Conservation (phyloP, 2,888 invertebrate species). For the Aphidoletes aphidimyza region DNA sequence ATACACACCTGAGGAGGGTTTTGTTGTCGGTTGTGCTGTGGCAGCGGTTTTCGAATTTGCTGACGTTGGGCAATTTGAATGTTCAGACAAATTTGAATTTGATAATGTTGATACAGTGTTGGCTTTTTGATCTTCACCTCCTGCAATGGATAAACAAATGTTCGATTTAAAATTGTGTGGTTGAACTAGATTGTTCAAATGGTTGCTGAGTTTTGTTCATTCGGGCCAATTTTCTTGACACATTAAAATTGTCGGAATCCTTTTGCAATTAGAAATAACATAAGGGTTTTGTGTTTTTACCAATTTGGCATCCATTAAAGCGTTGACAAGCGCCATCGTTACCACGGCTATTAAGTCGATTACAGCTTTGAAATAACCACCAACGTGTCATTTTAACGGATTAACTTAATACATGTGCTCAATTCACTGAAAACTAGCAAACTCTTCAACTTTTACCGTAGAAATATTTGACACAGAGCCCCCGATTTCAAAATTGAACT, state of each 20-base stretch:
- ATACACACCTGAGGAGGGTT: background rate
- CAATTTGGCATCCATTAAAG: background rate
- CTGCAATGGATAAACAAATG: background rate
- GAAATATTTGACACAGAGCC: background rate
- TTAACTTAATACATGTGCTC: background rate
- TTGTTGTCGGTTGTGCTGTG: background rate
- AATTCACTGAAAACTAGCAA: no score
- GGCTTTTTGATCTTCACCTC: background rate
- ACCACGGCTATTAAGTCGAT: constrained; percentile 58
- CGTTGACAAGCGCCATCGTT: constrained; percentile 56
- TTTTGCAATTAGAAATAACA: no score
- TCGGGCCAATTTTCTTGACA: no score
- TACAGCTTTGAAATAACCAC: constrained; percentile 59
- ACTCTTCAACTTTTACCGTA: no score
- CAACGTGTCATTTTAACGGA: constrained; percentile 58
- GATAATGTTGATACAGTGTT: background rate
- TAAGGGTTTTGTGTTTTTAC: no score
- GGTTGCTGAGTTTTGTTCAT: no score
- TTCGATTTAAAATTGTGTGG: no score
- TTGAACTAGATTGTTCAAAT: no score
- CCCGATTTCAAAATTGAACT: no score
- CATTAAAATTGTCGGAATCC: background rate
- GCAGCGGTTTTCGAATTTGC: background rate
- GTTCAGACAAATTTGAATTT: constrained; percentile 19
- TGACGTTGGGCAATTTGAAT: background rate